A percentile compares a stretch with the other conserved stretches of the same genome.
Conservation (phyloP, 2,888 invertebrate species). For the Blastobasis adustella region DNA sequence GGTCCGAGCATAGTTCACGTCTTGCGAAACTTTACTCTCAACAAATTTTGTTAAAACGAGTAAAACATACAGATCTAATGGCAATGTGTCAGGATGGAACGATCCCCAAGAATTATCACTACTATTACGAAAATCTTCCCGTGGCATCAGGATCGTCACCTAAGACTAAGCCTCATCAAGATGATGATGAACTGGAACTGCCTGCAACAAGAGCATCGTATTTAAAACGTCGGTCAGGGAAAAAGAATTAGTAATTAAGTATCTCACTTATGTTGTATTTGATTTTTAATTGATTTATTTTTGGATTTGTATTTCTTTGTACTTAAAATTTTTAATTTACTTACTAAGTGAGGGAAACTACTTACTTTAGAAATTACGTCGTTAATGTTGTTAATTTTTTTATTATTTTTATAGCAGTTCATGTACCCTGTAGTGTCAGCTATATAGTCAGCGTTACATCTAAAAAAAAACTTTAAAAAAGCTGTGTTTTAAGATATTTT, state of each 20-base stretch:
- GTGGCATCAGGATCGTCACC: neutral
- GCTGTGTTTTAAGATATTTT: too few species aligned
- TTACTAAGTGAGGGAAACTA: neutral
- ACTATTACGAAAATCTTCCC: slow-evolving; percentile 1
- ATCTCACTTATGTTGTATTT: neutral
- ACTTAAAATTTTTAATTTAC: neutral
- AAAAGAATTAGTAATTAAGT: slow-evolving; percentile 1
- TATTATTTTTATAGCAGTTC: too few species aligned
- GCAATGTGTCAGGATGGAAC: slow-evolving; percentile 4
- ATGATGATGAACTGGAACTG: slow-evolving; percentile 9
- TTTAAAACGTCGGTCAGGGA: slow-evolving; percentile 1
- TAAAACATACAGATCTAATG: slow-evolving; percentile 4
- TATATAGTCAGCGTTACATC: too few species aligned
- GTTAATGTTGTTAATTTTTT: too few species aligned
- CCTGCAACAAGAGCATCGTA: slow-evolving; percentile 8
- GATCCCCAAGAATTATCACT: slow-evolving; percentile 3
- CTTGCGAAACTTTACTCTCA: neutral
- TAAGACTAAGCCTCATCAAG: neutral
- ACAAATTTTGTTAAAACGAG: slow-evolving; percentile 1
- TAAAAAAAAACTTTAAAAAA: too few species aligned
- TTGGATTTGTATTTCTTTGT: neutral
- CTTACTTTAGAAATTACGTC: too few species aligned
- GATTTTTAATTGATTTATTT: neutral
- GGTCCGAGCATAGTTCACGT: neutral
- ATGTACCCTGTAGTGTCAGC: too few species aligned